These are phyloP conservation scores for Acleris holmiana DNA, from an alignment of 2,888 invertebrate species.

Conservation along the genomic window DNA sequence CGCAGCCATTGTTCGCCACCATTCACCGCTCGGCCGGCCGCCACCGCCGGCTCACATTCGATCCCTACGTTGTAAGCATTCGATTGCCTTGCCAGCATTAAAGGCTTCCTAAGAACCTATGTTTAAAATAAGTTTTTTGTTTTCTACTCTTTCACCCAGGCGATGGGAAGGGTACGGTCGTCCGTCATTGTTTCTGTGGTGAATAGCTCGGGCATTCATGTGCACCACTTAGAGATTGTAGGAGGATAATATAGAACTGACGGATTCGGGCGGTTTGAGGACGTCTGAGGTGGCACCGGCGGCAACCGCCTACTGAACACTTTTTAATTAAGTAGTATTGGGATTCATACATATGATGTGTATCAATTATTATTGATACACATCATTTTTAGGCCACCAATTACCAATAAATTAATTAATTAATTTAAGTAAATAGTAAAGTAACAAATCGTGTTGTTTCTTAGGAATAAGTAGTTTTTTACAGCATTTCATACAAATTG, in stretches of 20 bases:
- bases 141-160: constrained; percentile 73
- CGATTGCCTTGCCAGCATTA: constrained; percentile 79
- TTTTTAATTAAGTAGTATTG: constrained; percentile 31
- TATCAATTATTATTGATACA: too few relatives aligned
- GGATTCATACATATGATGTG: constrained; percentile 4
- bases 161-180: constrained; percentile 76
- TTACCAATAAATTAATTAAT: too few relatives aligned
- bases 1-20: constrained; percentile 57
- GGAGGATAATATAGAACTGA: constrained; percentile 74
- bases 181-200: constrained; percentile 79
- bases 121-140: constrained; percentile 68
- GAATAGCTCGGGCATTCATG: constrained; percentile 76
- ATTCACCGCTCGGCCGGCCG: constrained; percentile 57
- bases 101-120: constrained; percentile 80
- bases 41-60: constrained; percentile 69
- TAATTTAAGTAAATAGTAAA: too few relatives aligned
- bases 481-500: too few relatives aligned
- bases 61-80: constrained; percentile 83
- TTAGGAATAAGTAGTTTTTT: too few relatives aligned
- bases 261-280: constrained; percentile 70
- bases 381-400: too few relatives aligned
- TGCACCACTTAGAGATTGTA: constrained; percentile 73
- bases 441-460: too few relatives aligned
- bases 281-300: constrained; percentile 66
- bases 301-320: constrained; percentile 72